Conservation (phyloP, 2,797 vertebrate species). For the Phoeniculus purpureus region DNA sequence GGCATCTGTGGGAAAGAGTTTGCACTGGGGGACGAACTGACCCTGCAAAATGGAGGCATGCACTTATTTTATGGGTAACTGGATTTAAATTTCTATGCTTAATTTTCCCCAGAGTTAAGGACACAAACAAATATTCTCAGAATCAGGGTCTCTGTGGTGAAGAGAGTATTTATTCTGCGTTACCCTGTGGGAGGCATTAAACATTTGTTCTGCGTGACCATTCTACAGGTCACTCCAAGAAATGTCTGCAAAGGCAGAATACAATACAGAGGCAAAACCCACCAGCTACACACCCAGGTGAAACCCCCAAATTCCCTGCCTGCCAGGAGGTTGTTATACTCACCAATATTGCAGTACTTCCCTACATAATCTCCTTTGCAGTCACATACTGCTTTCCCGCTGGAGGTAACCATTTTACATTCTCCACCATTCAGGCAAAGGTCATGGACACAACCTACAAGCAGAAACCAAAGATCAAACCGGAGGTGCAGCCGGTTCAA, state of each 20-base stretch:
- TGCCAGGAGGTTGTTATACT: conserved; percentile 45
- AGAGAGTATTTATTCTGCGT: background rate
- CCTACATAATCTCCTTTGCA: conserved; percentile 83
- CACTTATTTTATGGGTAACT: background rate
- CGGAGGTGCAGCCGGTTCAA: background rate
- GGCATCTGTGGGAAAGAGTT: background rate
- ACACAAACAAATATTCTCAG: background rate
- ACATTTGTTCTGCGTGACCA: background rate
- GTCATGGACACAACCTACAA: conserved; percentile 83
- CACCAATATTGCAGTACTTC: conserved; percentile 86
- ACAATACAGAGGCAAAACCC: background rate
- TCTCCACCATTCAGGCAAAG: conserved; percentile 87
- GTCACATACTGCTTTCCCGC: conserved; percentile 81
- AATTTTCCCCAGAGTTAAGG: background rate
- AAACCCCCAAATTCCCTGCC: background rate
- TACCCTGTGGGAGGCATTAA: background rate
- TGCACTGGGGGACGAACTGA: background rate
- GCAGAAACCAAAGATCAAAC: background rate
- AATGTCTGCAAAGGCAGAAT: background rate
- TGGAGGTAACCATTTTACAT: conserved; percentile 83
- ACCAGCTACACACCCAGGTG: background rate
- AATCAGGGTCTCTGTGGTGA: background rate
- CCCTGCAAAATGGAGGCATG: background rate
- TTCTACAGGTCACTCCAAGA: background rate
- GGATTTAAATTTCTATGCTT: background rate